phyloP scores from a whole-genome alignment of 2,888 invertebrate genomes.

The Cacoxenus indagator region DNA sequence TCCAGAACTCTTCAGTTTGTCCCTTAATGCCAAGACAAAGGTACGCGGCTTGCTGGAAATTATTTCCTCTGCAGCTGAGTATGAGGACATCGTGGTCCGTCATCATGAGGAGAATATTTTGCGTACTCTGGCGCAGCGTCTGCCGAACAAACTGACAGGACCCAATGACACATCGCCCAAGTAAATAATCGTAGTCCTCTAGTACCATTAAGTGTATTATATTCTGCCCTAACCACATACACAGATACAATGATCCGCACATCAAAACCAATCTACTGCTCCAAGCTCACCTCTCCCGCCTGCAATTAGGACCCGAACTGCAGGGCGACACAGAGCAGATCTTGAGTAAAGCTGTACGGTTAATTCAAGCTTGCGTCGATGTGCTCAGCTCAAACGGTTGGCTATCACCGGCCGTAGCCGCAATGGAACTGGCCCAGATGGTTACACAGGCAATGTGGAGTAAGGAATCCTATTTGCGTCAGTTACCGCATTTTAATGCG shows the following conservation, averaged over 20 bases:
- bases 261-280: slow-evolving; percentile 95
- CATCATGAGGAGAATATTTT: slow-evolving; percentile 95
- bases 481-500: slow-evolving; percentile 92
- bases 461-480: slow-evolving; percentile 96
- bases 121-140: slow-evolving; percentile 72
- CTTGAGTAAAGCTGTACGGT: slow-evolving; percentile 83
- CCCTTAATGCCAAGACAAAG: slow-evolving; percentile 97
- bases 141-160: slow-evolving; percentile 76
- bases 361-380: slow-evolving; percentile 97
- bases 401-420: slow-evolving; percentile 97
- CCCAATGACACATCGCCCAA: slow-evolving; percentile 77
- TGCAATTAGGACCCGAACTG: slow-evolving; percentile 95
- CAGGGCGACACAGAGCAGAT: slow-evolving; percentile 96
- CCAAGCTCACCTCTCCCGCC: slow-evolving; percentile 94
- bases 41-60: slow-evolving; percentile 97
- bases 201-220: not conserved
- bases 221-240: not conserved
- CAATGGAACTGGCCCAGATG: slow-evolving; percentile 99
- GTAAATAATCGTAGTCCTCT: slow-evolving; percentile 70
- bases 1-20: slow-evolving; percentile 96
- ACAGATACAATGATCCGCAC: slow-evolving; percentile 94
- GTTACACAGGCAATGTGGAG: slow-evolving; percentile 99
- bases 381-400: slow-evolving; percentile 96
- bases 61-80: slow-evolving; percentile 97
- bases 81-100: slow-evolving; percentile 92